These are phyloP conservation scores for Heterocephalus glaber DNA, from an alignment of 2,113 vertebrate genomes.

Conservation along the genomic window DNA sequence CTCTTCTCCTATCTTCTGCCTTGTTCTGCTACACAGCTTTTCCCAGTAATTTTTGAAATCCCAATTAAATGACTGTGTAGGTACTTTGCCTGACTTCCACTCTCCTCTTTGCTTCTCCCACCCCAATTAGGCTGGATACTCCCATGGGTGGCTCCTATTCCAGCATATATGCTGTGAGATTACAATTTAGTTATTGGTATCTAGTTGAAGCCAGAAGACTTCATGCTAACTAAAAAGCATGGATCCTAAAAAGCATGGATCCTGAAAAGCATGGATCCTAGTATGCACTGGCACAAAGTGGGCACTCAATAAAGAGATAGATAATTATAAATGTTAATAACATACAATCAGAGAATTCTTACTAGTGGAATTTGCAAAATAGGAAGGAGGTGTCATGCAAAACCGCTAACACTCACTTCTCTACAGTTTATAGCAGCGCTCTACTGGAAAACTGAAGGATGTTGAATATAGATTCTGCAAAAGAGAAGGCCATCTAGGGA, in stretches of 20 bases:
- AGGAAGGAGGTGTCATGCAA: neutral
- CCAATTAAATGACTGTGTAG: neutral
- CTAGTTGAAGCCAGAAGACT: neutral
- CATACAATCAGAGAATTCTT: neutral
- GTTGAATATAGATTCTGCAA: slow-evolving; percentile 41
- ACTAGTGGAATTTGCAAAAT: slow-evolving; percentile 28
- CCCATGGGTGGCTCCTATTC: neutral
- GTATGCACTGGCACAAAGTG: neutral
- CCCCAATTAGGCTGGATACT: neutral
- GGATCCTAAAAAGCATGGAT: neutral
- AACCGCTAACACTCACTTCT: neutral
- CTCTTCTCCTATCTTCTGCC: neutral
- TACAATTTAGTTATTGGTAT: neutral
- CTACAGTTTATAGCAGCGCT: neutral
- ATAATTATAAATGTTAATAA: slow-evolving; percentile 14
- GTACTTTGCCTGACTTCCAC: neutral
- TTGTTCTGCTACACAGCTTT: neutral
- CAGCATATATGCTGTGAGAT: neutral
- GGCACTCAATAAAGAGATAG: neutral
- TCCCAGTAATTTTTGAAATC: neutral
- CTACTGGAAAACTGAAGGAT: slow-evolving; percentile 38
- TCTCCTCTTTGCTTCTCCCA: neutral
- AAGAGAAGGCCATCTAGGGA: slow-evolving; percentile 52
- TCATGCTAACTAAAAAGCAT: neutral
- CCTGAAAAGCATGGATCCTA: neutral